phyloP scores from a whole-genome alignment of 2,888 invertebrate species.

The Tipula confusa region DNA sequence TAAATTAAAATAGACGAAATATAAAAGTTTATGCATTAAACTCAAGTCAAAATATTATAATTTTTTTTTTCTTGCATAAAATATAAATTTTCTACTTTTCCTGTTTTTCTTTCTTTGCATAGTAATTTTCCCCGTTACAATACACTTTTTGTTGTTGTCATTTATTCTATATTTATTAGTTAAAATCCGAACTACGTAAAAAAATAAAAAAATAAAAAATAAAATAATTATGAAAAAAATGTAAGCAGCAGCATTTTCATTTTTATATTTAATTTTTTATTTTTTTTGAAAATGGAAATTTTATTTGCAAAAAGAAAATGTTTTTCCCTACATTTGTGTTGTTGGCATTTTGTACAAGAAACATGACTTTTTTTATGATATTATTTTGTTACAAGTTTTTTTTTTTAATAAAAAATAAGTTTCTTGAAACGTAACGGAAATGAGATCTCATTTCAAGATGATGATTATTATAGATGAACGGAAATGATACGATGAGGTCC shows the following conservation, averaged over 20 bases:
- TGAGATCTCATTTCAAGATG: constrained; percentile 14
- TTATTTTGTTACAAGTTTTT: neutral
- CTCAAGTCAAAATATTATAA: constrained; percentile 3
- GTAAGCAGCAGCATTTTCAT: neutral
- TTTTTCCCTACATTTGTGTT: neutral
- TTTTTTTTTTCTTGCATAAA: neutral
- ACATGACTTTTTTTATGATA: neutral
- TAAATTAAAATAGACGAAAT: neutral
- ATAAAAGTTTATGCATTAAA: neutral
- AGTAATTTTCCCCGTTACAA: neutral
- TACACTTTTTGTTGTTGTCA: neutral
- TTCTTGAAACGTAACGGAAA: neutral
- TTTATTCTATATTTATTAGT: neutral
- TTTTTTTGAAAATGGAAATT: constrained; percentile 25
- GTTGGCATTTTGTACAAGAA: neutral
- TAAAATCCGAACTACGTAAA: neutral
- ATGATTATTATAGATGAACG: constrained; percentile 15
- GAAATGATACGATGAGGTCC: neutral
- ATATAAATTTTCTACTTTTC: constrained; percentile 9
- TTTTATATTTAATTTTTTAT: neutral
- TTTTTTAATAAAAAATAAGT: neutral
- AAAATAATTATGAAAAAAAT: neutral
- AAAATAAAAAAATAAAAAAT: neutral
- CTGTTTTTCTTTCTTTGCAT: neutral
- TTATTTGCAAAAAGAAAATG: neutral